Base-by-base conservation (phyloP, 2,797 vertebrate species). In the Mormyrops attenuatus region DNA sequence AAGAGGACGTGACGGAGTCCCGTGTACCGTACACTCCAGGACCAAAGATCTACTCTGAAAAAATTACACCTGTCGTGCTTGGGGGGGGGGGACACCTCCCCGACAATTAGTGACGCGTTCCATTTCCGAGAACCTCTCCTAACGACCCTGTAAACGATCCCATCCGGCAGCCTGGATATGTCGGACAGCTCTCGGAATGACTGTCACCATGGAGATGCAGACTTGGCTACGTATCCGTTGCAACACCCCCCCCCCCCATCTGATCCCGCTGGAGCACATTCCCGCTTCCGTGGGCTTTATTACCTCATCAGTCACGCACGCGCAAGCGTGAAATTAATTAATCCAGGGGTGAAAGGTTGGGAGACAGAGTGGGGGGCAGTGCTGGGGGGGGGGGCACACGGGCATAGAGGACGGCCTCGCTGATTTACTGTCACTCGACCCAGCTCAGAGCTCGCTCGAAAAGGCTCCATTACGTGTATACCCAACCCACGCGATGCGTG, bases 341-440 rank as follows among this genome's bases (percentile, higher is more conserved):
- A 92, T 90, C 77, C 90, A 22, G 88, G 20, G 87, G 88, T 73
- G 63, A 50, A 38, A 41, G 77, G 85, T 49, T 47, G 87, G 85
- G 69, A 57, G 41, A 80, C 7, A 73, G 47, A 1, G 85, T 85
- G 49, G 63, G 11, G 53, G 3, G 66, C 11, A 30, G 26, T 30
- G 26, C 26, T 30, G 11, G 38, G 55, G n/a, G 26, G 63, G 50
- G 49, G 44, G 20, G 50, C 22, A 52, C 30, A 60, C 57, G 5
- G 34, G 6, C 22, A n/a, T 50, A 52, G 22, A 3, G n/a, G n/a
- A 89, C 3, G 57, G 93, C 88, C 91, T 73, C 91, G 90, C 82
- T 95, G 93, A 96, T 95, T 95, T 95, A 96, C 95, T 94, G 94
- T 93, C 93, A 91, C 90, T 95, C 94, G 95, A 93, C 94, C 95